Evolutionary conservation across 1,140 invertebrate genomes (phyloP).

Genomic region (Drosophila nigromelanica): DNA sequence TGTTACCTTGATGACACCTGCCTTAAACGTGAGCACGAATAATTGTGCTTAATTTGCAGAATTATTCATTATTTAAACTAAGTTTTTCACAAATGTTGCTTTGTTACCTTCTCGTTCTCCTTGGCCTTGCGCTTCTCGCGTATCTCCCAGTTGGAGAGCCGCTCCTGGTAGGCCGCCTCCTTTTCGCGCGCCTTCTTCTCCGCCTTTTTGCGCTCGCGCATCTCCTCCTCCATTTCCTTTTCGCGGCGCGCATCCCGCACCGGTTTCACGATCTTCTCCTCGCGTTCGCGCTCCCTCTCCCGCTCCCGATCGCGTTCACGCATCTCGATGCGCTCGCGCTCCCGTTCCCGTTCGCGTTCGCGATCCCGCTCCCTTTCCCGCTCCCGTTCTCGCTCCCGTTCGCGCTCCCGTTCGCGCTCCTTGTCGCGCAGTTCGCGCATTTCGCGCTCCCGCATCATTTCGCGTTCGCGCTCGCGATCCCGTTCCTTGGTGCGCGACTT

Average conservation of each 20-base stretch:
- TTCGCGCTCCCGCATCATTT: slow-evolving; percentile 77
- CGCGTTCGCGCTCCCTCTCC: slow-evolving; percentile 83
- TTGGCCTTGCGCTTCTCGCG: slow-evolving; percentile 96
- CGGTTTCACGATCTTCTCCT: slow-evolving; percentile 85
- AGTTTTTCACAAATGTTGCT: no score
- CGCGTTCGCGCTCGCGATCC: slow-evolving; percentile 76
- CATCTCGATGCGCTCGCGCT: slow-evolving; percentile 83
- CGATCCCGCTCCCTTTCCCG: slow-evolving; percentile 80
- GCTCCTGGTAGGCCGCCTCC: slow-evolving; percentile 96
- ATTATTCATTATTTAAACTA: no score
- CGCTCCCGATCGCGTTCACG: slow-evolving; percentile 84
- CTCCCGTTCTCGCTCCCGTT: slow-evolving; percentile 82
- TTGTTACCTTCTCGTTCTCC: slow-evolving; percentile 91
- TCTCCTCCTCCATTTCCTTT: slow-evolving; percentile 95
- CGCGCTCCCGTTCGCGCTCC: slow-evolving; percentile 85
- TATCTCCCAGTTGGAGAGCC: slow-evolving; percentile 94
- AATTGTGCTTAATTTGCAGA: no score
- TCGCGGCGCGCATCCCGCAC: slow-evolving; percentile 88
- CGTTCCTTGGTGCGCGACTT: slow-evolving; percentile 84
- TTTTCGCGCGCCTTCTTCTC: slow-evolving; percentile 96
- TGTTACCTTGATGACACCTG: no score
- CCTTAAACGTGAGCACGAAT: no score
- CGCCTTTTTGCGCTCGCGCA: slow-evolving; percentile 93
- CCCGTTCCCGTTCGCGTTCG: slow-evolving; percentile 85
- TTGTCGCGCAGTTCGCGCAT: slow-evolving; percentile 84